A percentile compares a stretch with the other conserved stretches of the same genome.
Evolutionary conservation across 2,797 vertebrate genomes (phyloP).

Genomic region (Sebastes variabilis): DNA sequence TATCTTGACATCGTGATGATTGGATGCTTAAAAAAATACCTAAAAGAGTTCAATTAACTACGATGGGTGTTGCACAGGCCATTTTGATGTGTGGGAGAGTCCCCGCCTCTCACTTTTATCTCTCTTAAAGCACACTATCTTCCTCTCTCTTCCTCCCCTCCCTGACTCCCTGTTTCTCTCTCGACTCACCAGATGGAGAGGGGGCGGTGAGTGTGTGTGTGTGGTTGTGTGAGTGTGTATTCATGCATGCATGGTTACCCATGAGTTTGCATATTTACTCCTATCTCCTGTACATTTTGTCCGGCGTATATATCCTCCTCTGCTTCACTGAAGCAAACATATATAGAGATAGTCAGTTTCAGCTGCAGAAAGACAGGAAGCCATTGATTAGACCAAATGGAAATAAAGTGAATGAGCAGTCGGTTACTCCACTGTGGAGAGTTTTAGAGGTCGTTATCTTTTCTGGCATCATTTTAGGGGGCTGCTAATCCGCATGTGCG

Average conservation of each 20-base stretch:
- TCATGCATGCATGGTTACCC: slow-evolving; percentile 60
- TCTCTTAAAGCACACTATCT: slow-evolving; percentile 10
- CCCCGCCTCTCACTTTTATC: slow-evolving; percentile 2
- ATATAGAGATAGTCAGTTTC: background rate
- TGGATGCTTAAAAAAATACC: slow-evolving; percentile 1
- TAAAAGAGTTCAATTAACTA: background rate
- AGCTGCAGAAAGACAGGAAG: background rate
- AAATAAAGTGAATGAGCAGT: background rate
- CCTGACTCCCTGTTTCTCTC: slow-evolving; percentile 34
- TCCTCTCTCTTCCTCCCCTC: slow-evolving; percentile 6
- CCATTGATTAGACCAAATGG: background rate
- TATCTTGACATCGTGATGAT: background rate
- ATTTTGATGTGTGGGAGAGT: background rate
- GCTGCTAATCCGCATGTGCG: slow-evolving; percentile 79
- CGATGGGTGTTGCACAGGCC: background rate
- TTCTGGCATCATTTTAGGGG: slow-evolving; percentile 76
- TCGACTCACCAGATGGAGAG: slow-evolving; percentile 74
- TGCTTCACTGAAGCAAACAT: background rate
- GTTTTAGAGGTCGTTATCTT: slow-evolving; percentile 71
- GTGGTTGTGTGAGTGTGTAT: slow-evolving; percentile 26
- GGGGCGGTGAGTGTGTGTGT: slow-evolving; percentile 48
- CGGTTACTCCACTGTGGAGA: background rate
- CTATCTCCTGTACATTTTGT: slow-evolving; percentile 52
- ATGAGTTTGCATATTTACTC: slow-evolving; percentile 74
- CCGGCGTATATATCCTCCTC: background rate